phyloP scores from a whole-genome alignment of 1,140 invertebrate genomes.

The Hycleus cichorii region DNA sequence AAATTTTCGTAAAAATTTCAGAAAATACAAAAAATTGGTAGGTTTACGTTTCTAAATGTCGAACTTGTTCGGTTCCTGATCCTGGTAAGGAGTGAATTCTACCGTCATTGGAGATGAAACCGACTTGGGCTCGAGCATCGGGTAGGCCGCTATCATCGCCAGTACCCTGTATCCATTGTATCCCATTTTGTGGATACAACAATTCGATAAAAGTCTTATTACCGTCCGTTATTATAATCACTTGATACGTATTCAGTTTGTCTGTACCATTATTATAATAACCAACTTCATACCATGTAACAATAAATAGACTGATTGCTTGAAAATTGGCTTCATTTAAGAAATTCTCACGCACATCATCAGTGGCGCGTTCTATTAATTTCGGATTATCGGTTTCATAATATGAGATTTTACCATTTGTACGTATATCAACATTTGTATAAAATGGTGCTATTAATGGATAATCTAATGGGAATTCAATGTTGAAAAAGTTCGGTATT shows the following conservation, averaged over 20 bases:
- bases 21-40: neutral
- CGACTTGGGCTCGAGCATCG: conserved; percentile 85
- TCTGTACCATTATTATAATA: conserved; percentile 46
- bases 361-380: conserved; percentile 56
- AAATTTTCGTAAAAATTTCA: conserved; percentile 17
- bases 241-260: conserved; percentile 67
- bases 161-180: conserved; percentile 82
- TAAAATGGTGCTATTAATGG: conserved; percentile 87
- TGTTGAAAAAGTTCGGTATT: conserved; percentile 75
- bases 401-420: conserved; percentile 67
- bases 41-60: conserved; percentile 60
- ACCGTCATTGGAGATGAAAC: conserved; percentile 78
- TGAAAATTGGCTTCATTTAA: conserved; percentile 58
- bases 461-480: conserved; percentile 84
- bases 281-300: conserved; percentile 65
- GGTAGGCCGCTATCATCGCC: conserved; percentile 56
- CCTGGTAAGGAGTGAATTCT: conserved; percentile 63
- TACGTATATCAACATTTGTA: conserved; percentile 79
- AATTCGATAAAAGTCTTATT: conserved; percentile 75
- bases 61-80: conserved; percentile 81
- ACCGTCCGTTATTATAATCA: conserved; percentile 75
- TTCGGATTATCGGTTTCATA: conserved; percentile 62
- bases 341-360: conserved; percentile 63
- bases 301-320: conserved; percentile 52
- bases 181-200: conserved; percentile 77